These are phyloP conservation scores for Trisateles emortualis DNA, from an alignment of 2,888 invertebrate genomes.

Conservation along the genomic window DNA sequence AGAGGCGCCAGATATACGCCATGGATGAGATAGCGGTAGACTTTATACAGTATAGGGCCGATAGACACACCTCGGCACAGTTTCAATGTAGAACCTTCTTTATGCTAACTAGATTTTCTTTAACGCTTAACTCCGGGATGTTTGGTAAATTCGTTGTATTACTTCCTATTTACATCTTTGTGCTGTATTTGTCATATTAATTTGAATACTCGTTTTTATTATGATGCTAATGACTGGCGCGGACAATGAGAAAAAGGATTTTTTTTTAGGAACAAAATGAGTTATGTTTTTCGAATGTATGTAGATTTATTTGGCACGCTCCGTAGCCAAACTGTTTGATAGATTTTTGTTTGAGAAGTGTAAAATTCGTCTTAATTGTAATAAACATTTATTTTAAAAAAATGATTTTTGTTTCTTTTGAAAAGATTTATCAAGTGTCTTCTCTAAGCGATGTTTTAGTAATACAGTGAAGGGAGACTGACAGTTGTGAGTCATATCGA, in stretches of 20 bases:
- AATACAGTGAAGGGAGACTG: background rate
- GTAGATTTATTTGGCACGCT: too few species aligned
- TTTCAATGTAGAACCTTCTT: constrained; percentile 42
- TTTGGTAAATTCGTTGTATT: background rate
- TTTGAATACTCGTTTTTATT: constrained; percentile 5
- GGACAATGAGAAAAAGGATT: background rate
- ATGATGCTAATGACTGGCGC: background rate
- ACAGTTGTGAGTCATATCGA: background rate
- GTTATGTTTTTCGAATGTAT: too few species aligned
- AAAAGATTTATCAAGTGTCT: background rate
- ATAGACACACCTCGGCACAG: constrained; percentile 52
- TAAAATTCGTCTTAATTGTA: too few species aligned
- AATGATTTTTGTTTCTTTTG: background rate
- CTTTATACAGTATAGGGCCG: constrained; percentile 50
- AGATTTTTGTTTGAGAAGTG: too few species aligned
- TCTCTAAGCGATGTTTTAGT: background rate
- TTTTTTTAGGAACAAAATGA: too few species aligned
- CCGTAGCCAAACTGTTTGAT: too few species aligned
- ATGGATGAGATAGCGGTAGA: constrained; percentile 69
- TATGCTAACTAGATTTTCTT: constrained; percentile 44
- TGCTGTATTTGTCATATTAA: background rate
- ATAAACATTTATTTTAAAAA: too few species aligned
- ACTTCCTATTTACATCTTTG: background rate
- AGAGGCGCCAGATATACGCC: constrained; percentile 84
- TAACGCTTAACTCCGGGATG: constrained; percentile 2